These are phyloP conservation scores for Operophtera brumata DNA, from an alignment of 2,888 invertebrate genomes.

Conservation along the genomic window DNA sequence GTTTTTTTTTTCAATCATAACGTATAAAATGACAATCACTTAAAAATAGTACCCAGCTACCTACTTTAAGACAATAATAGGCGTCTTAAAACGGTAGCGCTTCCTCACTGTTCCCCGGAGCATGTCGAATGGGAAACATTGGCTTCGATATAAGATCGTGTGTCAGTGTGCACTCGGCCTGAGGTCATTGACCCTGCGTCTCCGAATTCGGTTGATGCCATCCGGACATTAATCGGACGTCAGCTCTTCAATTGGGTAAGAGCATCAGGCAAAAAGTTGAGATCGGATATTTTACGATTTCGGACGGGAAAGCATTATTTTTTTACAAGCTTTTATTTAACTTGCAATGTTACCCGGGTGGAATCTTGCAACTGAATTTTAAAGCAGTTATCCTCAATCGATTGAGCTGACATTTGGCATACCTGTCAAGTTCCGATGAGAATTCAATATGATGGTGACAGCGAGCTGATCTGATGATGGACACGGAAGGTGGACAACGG, in stretches of 20 bases:
- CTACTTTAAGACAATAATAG: constrained; percentile 11
- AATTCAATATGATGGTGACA: too few relatives aligned
- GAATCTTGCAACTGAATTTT: too few relatives aligned
- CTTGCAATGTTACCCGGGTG: too few relatives aligned
- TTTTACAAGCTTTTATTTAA: too few relatives aligned
- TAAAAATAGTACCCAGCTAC: background rate
- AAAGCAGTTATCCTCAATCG: too few relatives aligned
- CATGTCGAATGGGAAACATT: constrained; percentile 51
- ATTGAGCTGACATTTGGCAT: too few relatives aligned
- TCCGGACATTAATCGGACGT: constrained; percentile 69
- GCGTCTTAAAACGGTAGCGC: constrained; percentile 28
- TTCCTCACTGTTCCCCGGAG: constrained; percentile 30
- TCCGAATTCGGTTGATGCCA: constrained; percentile 64
- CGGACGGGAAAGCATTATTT: too few relatives aligned
- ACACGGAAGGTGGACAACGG: too few relatives aligned
- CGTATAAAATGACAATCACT: too few relatives aligned
- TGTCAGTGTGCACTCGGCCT: constrained; percentile 48
- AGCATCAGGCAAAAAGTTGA: constrained; percentile 37
- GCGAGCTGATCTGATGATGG: too few relatives aligned
- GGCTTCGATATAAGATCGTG: constrained; percentile 47
- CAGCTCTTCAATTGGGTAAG: constrained; percentile 31
- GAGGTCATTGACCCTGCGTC: constrained; percentile 63
- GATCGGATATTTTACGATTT: background rate
- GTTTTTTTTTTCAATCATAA: too few relatives aligned
- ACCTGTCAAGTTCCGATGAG: too few relatives aligned